Percentiles rank a stretch among this genome's conserved stretches.
These are phyloP conservation scores for Drosophila leonis DNA, from an alignment of 2,888 invertebrate species.

Conservation along the genomic window DNA sequence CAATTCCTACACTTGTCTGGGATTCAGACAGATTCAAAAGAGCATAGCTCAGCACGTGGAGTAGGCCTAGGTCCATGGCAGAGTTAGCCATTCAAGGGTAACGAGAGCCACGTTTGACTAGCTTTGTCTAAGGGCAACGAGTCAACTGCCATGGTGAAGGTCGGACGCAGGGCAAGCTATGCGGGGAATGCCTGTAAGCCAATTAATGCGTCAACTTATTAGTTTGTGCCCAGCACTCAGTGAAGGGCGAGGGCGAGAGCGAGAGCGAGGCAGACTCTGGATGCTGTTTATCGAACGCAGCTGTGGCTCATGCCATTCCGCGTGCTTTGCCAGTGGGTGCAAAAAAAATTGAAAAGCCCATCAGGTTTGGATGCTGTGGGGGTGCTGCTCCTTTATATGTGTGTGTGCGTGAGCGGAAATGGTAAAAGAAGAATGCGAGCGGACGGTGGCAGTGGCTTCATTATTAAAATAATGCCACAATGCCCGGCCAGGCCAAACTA, in stretches of 20 bases:
- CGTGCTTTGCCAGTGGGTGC: slow-evolving; percentile 54
- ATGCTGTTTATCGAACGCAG: slow-evolving; percentile 27
- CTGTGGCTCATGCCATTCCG: slow-evolving; percentile 69
- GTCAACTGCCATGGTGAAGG: slow-evolving; percentile 15
- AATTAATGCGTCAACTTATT: slow-evolving; percentile 78
- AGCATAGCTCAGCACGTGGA: background rate
- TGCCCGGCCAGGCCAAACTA: slow-evolving; percentile 44
- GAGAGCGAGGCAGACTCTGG: background rate
- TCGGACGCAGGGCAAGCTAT: slow-evolving; percentile 43
- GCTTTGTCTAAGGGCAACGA: slow-evolving; percentile 21
- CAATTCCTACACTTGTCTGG: background rate
- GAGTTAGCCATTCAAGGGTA: background rate
- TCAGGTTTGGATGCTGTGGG: slow-evolving; percentile 31
- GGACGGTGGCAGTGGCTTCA: slow-evolving; percentile 58
- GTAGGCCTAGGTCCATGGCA: background rate
- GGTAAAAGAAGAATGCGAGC: slow-evolving; percentile 42
- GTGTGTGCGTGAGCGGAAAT: slow-evolving; percentile 20
- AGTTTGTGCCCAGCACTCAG: slow-evolving; percentile 61
- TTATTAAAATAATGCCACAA: slow-evolving; percentile 74
- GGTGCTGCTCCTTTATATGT: slow-evolving; percentile 8
- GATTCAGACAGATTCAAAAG: too few relatives aligned
- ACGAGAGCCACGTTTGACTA: background rate
- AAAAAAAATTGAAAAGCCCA: slow-evolving; percentile 41
- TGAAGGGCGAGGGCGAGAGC: background rate
- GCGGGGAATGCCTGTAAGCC: slow-evolving; percentile 71